These are phyloP conservation scores for Chrysaora quinquecirrha DNA, from an alignment of 30 jellyfish, hydroid and myxozoan genomes.

Conservation along the genomic window DNA sequence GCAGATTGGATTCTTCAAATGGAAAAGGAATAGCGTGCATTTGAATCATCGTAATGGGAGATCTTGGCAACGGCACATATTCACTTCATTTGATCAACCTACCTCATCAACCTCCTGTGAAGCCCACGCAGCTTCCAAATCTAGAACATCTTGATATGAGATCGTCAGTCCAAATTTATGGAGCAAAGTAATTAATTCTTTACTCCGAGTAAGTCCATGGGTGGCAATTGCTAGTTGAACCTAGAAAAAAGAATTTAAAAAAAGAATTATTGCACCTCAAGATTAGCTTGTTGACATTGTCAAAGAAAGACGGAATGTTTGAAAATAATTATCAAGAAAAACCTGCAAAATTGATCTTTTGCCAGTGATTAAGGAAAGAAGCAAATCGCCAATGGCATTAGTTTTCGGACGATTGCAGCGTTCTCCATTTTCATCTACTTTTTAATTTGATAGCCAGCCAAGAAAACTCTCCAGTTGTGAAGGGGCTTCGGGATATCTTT, in stretches of 20 bases:
- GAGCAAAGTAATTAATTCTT: background rate
- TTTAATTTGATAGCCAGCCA: background rate
- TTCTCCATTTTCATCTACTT: background rate
- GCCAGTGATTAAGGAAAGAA: background rate
- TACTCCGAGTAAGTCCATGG: background rate
- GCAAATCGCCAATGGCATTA: background rate
- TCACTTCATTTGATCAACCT: background rate
- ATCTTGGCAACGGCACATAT: background rate
- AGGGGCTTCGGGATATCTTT: constrained; percentile 11
- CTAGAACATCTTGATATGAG: background rate
- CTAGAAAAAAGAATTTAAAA: background rate
- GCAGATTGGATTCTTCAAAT: background rate
- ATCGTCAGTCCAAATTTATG: background rate
- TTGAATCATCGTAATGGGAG: background rate
- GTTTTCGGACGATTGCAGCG: background rate
- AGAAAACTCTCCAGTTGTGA: background rate
- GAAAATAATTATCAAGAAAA: background rate
- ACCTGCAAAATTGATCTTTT: background rate
- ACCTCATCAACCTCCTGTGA: background rate
- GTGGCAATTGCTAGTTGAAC: background rate
- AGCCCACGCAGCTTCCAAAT: background rate
- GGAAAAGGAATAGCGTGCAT: background rate
- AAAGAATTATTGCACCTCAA: background rate
- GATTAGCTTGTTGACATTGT: background rate
- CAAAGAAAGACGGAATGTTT: background rate